These are phyloP conservation scores for Dipodomys merriami DNA, from an alignment of 2,113 vertebrate genomes.

Conservation along the genomic window DNA sequence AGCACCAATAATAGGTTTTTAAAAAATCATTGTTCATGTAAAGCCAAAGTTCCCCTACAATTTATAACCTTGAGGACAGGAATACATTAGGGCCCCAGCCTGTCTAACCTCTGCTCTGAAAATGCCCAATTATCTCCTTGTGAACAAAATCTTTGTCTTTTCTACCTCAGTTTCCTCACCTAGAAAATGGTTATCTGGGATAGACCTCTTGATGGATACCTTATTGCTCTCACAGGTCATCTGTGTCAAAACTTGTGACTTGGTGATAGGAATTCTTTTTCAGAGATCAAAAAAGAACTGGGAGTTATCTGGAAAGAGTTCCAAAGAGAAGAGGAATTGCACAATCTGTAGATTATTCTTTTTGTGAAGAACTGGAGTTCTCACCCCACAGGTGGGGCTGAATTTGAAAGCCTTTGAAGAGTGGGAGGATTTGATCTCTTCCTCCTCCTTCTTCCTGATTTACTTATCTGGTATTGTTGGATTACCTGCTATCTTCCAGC, in stretches of 20 bases:
- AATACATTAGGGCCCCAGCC: background rate
- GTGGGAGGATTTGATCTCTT: background rate
- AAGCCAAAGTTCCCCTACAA: background rate
- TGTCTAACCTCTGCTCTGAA: background rate
- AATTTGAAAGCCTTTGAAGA: constrained; percentile 31
- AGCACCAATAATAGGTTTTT: background rate
- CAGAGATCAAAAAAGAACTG: background rate
- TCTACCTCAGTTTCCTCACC: background rate
- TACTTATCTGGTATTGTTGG: background rate
- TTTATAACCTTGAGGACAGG: background rate
- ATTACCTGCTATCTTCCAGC: constrained; percentile 15
- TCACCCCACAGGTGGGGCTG: background rate
- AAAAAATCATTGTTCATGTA: constrained; percentile 21
- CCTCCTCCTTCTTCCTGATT: background rate
- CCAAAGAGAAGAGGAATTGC: background rate
- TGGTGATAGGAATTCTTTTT: background rate
- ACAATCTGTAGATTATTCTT: background rate
- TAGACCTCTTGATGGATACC: background rate
- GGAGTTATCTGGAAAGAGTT: constrained; percentile 20
- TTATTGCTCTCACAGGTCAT: background rate
- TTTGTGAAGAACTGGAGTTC: background rate
- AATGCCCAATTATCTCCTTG: background rate
- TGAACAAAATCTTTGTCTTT: background rate
- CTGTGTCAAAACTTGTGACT: background rate
- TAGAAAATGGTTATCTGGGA: constrained; percentile 4